Evolutionary conservation across 2,797 vertebrate genomes (phyloP), one percentile per base, ranked within the genome.

Genomic region (Sus cebifrons): DNA sequence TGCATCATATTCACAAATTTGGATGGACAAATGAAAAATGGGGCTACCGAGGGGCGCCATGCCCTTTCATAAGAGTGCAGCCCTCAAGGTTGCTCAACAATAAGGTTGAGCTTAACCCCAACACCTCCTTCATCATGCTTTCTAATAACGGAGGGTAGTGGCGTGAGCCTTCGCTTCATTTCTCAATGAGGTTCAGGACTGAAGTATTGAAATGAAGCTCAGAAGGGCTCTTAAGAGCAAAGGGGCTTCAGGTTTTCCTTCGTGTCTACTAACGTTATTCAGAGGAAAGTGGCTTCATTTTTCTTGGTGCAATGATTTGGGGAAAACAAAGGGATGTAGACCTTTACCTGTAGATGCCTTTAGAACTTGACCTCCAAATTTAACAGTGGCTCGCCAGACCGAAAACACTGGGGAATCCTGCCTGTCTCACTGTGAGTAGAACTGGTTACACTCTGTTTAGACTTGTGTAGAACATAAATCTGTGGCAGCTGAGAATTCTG

Each of bases 181-280:
- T 20, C 49, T 56, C 60, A 52, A 44, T 60, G 68, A 89, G 36
- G 36, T 44, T 32, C 27, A 52, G 49, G 65, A 86, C 44, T 2
- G 25, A 60, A 27, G 74, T 49, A 73, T 0, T 91, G 56, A 86
- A 95, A 95, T 75, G 6, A 93, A 54, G 65, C 27, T 94, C 58
- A 25, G 70, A 86, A 75, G 23, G 25, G 32, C n/a, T 73, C 49
- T 65, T 40, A 52, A 74, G 91, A 68, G 52, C n/a, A 92, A 29
- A 64, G 73, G 40, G 16, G 44, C 18, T 85, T 44, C 44, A 17
- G 60, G 64, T 52, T 89, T 60, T 88, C 70, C 64, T 68, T 58
- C 11, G 1, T 2, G 12, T 29, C 79, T 82, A 40, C 40, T 17
- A 56, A 49, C 20, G 60, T 29, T 44, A 56, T 27, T 52, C 18